Conservation (phyloP, 2,888 invertebrate genomes). For the Dilophus febrilis region DNA sequence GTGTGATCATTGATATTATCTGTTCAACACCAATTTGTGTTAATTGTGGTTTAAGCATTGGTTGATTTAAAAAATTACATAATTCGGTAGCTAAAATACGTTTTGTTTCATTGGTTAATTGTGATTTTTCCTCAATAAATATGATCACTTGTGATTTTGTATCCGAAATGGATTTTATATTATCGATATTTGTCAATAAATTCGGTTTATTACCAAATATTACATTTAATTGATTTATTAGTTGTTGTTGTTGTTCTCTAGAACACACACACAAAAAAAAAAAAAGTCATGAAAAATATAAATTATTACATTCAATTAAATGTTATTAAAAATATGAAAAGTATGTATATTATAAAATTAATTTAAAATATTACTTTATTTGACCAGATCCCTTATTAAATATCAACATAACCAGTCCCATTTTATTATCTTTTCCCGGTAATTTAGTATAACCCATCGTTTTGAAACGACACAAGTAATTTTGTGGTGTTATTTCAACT, state of each 20-base stretch:
- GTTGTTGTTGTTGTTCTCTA: slow-evolving; percentile 52
- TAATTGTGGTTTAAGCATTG: slow-evolving; percentile 53
- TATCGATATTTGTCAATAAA: slow-evolving; percentile 58
- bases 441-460: slow-evolving; percentile 84
- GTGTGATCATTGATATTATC: slow-evolving; percentile 53
- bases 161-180: slow-evolving; percentile 60
- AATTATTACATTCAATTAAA: background rate
- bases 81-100: slow-evolving; percentile 59
- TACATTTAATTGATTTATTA: slow-evolving; percentile 45
- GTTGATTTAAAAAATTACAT: slow-evolving; percentile 49
- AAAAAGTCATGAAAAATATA: background rate
- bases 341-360: slow-evolving; percentile 12
- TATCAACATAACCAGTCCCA: slow-evolving; percentile 74
- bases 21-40: slow-evolving; percentile 51
- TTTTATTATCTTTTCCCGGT: slow-evolving; percentile 73
- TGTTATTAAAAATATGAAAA: slow-evolving; percentile 6
- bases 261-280: too few species aligned
- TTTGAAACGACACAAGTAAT: slow-evolving; percentile 86
- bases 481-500: slow-evolving; percentile 70
- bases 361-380: slow-evolving; percentile 38
- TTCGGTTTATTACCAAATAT: slow-evolving; percentile 75
- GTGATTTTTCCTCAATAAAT: slow-evolving; percentile 52
- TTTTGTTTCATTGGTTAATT: slow-evolving; percentile 42
- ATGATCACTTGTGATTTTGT: slow-evolving; percentile 61
- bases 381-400: slow-evolving; percentile 71